A percentile compares a stretch with the other conserved stretches of the same genome.
Conservation (phyloP, 2,797 vertebrate genomes). For the Megaceryle alcyon region DNA sequence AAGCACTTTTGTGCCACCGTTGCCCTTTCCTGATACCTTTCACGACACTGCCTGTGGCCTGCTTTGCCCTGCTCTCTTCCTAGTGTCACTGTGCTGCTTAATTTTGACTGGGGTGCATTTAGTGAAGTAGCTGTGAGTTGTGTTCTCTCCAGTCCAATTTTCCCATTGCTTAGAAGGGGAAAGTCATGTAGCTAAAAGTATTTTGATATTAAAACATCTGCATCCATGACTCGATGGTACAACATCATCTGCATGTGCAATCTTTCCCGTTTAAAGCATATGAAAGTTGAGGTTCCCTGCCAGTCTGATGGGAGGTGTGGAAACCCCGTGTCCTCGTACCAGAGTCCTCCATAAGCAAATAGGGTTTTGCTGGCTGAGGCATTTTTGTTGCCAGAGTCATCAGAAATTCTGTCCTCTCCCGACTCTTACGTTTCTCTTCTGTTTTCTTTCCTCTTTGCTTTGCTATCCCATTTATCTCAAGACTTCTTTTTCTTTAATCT, state of each 20-base stretch:
- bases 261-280: background rate
- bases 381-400: constrained; percentile 23
- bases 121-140: background rate
- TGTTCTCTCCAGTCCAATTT: background rate
- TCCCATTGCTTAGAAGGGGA: background rate
- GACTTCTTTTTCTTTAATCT: background rate
- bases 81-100: background rate
- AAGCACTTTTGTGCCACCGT: background rate
- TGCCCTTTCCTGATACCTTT: background rate
- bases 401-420: constrained; percentile 6
- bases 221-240: background rate
- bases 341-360: background rate
- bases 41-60: background rate
- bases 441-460: constrained; percentile 15
- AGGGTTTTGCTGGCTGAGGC: background rate
- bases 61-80: background rate
- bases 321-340: background rate
- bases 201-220: background rate
- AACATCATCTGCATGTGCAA: background rate
- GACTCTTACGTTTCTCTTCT: background rate
- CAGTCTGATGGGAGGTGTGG: background rate
- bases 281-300: background rate
- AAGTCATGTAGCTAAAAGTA: background rate
- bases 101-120: background rate
- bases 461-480: constrained; percentile 31